phyloP scores from a whole-genome alignment of 2,888 invertebrate genomes.

The Cerceris ruficornis region DNA sequence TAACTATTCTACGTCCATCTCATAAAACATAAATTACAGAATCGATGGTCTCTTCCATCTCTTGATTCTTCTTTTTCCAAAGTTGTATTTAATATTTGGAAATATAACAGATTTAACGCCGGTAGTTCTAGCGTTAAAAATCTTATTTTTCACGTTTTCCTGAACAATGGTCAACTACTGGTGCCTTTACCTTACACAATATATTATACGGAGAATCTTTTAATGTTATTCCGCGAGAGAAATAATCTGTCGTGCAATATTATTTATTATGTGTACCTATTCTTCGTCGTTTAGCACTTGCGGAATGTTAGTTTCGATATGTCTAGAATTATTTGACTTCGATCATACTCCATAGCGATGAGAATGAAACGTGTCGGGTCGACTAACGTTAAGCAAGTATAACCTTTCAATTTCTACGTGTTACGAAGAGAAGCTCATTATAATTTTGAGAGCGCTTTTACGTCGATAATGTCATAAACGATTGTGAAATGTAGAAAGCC shows the following conservation, averaged over 20 bases:
- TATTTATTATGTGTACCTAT: slow-evolving; percentile 18
- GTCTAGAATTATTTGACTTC: neutral
- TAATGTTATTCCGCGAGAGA: slow-evolving; percentile 1
- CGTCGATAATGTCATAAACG: neutral
- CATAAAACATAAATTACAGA: no score
- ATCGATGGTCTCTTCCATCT: no score
- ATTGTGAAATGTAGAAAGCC: neutral
- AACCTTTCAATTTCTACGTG: neutral
- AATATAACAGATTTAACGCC: no score
- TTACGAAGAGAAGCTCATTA: neutral
- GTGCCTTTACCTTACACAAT: no score
- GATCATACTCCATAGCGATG: neutral
- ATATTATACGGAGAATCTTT: neutral
- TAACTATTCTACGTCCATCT: no score
- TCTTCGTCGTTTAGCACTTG: neutral
- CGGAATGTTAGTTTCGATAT: neutral
- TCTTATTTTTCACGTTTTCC: no score
- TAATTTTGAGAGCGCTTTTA: neutral
- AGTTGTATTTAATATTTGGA: no score
- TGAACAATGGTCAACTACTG: no score
- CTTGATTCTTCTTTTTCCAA: no score
- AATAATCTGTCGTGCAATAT: slow-evolving; percentile 35
- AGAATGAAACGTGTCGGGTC: neutral
- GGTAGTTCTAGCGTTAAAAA: no score
- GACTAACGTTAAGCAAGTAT: neutral